Evolutionary conservation across 2,113 vertebrate genomes (phyloP).

Genomic region (Rhinichthys klamathensis): DNA sequence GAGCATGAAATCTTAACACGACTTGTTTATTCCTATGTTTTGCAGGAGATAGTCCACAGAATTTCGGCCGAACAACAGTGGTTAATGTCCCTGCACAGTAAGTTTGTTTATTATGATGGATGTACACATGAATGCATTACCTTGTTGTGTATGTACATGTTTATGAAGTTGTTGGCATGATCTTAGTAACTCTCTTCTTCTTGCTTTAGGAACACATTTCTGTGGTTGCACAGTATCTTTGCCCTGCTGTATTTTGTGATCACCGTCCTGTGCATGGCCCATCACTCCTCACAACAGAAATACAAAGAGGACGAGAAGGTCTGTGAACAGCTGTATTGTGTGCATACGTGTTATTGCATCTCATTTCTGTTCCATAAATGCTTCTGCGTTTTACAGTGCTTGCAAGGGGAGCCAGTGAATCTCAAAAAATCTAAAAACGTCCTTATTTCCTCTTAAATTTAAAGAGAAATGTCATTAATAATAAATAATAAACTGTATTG

Average conservation of each 20-base stretch:
- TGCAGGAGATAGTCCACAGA: slow-evolving; percentile 84
- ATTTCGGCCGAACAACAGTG: slow-evolving; percentile 94
- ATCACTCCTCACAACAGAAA: slow-evolving; percentile 86
- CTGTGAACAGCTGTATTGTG: slow-evolving; percentile 50
- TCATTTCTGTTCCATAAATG: background rate
- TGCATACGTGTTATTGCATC: background rate
- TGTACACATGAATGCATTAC: background rate
- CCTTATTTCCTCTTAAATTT: background rate
- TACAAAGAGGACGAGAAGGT: slow-evolving; percentile 90
- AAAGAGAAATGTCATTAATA: background rate
- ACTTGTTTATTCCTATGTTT: slow-evolving; percentile 64
- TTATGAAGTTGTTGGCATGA: slow-evolving; percentile 12
- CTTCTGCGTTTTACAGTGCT: background rate
- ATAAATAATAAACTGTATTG: background rate
- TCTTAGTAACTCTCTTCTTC: slow-evolving; percentile 25
- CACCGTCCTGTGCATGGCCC: slow-evolving; percentile 88
- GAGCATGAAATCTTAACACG: background rate
- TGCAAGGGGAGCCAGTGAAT: background rate
- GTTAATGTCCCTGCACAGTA: slow-evolving; percentile 91
- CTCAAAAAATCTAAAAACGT: background rate
- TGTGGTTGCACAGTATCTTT: slow-evolving; percentile 93
- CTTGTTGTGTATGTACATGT: slow-evolving; percentile 8
- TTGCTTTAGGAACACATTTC: slow-evolving; percentile 80
- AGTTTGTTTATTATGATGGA: slow-evolving; percentile 65
- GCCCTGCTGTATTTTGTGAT: slow-evolving; percentile 91